phyloP scores from a whole-genome alignment of 2,797 vertebrate genomes.

The Takifugu ocellatus region DNA sequence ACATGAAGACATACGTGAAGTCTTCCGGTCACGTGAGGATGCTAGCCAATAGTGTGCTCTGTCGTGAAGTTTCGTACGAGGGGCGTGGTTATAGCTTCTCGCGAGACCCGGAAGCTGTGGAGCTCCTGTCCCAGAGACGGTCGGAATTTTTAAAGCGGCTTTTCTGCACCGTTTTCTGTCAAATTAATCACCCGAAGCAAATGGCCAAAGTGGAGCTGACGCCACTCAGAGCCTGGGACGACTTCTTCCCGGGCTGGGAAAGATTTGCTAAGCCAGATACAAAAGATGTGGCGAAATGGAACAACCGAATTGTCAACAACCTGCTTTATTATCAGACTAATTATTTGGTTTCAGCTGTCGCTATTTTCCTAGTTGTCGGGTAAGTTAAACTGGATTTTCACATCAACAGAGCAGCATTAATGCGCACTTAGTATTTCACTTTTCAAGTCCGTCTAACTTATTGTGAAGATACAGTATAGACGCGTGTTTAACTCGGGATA shows the following conservation, averaged over 20 bases:
- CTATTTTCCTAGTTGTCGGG: slow-evolving; percentile 86
- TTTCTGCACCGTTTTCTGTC: not conserved
- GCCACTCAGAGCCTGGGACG: slow-evolving; percentile 85
- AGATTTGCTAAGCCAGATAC: slow-evolving; percentile 85
- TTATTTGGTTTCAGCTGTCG: slow-evolving; percentile 80
- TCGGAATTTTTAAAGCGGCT: not conserved
- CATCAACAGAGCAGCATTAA: not conserved
- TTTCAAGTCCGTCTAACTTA: not conserved
- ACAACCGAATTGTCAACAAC: slow-evolving; percentile 91
- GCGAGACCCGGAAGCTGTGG: slow-evolving; percentile 20
- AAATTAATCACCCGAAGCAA: not conserved
- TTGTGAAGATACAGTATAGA: no score
- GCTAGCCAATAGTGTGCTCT: slow-evolving; percentile 33
- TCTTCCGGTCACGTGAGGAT: not conserved
- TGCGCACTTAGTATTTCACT: not conserved
- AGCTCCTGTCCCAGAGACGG: not conserved
- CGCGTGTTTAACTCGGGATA: no score
- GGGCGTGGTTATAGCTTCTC: slow-evolving; percentile 31
- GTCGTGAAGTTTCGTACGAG: not conserved
- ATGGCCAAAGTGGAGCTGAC: slow-evolving; percentile 85
- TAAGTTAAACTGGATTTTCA: slow-evolving; percentile 58
- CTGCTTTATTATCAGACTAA: slow-evolving; percentile 96
- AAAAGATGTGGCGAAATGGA: slow-evolving; percentile 86
- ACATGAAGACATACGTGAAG: slow-evolving; percentile 28
- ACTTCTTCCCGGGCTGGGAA: slow-evolving; percentile 85